Base-by-base conservation (phyloP, 2,888 invertebrate species). In the Petrolisthes cinctipes region DNA sequence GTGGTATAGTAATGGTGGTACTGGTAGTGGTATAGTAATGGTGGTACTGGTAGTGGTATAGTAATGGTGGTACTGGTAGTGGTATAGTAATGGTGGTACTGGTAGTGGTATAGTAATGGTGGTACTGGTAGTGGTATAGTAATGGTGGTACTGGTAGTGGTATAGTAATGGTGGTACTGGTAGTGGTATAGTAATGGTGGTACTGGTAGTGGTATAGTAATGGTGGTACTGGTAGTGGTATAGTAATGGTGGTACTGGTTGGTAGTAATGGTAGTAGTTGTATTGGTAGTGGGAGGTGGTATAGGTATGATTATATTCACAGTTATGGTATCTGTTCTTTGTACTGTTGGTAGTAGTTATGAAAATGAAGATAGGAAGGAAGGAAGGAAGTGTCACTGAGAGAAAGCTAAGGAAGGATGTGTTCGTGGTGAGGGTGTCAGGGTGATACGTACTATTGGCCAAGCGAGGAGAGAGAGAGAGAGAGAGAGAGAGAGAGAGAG, bases 401-500 rank as follows among this genome's bases (percentile, higher is more conserved):
- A 66, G 11, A 17, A 66, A 14, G 66, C 66, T 66, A 17, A 17
- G 11, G 66, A 17, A 14, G 3, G 17, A 66, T 3, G 66, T 66
- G 17, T 11, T 17, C 14, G 66, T 66, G 66, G 66, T 66, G 66
- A 17, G 66, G 66, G 66, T 1, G 66, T 66, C 11, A 17, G 11
- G 66, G 66, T 66, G 66, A 20, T 7, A 23, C 23, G 6, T 54
- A 57, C n/a, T 53, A 3, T 66, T 66, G 1, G 11, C 66, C 17
- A 7, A 73, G 73, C 11, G 5, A 73, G 73, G 73, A 73, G 73
- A 73, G 82, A 82, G 82, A 68, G 68, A 68, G 82, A 68, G 68
- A 68, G 53, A 66, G 82, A 66, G 66, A 66, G 66, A n/a, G 81
- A 81, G 81, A 81, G 81, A 81, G 81, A 61, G 81, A 20, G 81